Conservation (phyloP, 2,113 vertebrate genomes). For the Carlito syrichta region DNA sequence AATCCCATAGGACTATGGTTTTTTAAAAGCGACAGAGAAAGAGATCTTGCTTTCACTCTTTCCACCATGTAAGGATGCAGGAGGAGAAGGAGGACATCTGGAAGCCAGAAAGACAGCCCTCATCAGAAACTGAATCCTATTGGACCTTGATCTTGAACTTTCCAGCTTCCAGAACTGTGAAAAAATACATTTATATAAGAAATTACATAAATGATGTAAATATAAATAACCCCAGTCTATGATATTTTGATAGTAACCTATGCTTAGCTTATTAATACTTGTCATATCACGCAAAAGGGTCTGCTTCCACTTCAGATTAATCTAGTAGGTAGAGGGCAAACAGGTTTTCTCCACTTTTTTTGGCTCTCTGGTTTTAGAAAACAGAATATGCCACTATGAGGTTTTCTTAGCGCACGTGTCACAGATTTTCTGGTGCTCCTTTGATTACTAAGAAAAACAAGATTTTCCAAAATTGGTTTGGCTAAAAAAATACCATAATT, state of each 20-base stretch:
- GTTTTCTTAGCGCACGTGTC: neutral
- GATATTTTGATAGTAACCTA: neutral
- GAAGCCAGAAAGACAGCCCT: neutral
- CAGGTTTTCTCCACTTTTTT: neutral
- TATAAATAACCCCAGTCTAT: no score
- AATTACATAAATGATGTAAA: no score
- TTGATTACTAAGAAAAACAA: neutral
- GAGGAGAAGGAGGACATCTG: fast-evolving
- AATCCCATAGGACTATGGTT: neutral
- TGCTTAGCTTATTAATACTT: neutral
- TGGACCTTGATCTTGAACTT: neutral
- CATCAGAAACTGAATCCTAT: neutral
- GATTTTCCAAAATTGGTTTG: neutral
- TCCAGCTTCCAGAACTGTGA: neutral
- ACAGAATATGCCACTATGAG: neutral
- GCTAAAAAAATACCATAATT: neutral
- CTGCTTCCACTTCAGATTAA: neutral
- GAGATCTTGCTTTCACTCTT: neutral
- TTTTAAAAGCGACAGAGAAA: neutral
- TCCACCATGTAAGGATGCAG: neutral
- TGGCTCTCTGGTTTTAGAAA: neutral
- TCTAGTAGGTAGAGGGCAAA: fast-evolving
- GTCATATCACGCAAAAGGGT: fast-evolving
- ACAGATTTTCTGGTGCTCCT: neutral
- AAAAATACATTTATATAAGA: neutral